These are phyloP conservation scores for Achroia grisella DNA, from an alignment of 1,140 invertebrate species.

Conservation along the genomic window DNA sequence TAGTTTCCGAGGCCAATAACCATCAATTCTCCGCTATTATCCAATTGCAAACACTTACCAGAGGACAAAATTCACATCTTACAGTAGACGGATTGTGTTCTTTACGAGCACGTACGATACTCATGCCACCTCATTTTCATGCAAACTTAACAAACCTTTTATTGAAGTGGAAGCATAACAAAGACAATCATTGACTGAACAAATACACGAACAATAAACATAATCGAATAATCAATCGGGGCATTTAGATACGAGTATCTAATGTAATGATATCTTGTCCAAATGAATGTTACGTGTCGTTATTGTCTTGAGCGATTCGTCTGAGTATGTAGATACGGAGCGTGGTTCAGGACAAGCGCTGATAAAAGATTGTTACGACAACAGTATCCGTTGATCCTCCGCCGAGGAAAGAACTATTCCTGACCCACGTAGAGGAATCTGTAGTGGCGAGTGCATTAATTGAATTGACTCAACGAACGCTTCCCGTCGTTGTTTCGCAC, in stretches of 20 bases:
- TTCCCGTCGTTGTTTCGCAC: conserved; percentile 48
- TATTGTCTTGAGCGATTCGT: conserved; percentile 22
- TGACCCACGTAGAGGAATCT: conserved; percentile 16
- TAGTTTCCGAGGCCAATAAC: conserved; percentile 4
- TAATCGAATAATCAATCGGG: conserved; percentile 54
- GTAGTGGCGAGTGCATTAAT: conserved; percentile 38
- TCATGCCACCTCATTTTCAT: no score
- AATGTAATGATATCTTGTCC: conserved; percentile 48
- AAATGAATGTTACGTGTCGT: conserved; percentile 30
- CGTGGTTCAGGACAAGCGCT: conserved; percentile 25
- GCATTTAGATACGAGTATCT: conserved; percentile 50
- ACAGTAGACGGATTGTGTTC: conserved; percentile 5
- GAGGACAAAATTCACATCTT: neutral
- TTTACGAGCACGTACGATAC: neutral
- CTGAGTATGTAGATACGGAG: conserved; percentile 25
- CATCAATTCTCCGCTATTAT: conserved; percentile 19
- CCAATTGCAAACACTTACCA: conserved; percentile 30
- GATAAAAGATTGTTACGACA: conserved; percentile 61
- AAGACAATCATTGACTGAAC: conserved; percentile 47
- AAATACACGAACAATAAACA: conserved; percentile 37
- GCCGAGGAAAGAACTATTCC: conserved; percentile 35
- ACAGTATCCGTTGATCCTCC: conserved; percentile 55
- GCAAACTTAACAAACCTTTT: neutral
- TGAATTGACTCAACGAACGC: conserved; percentile 59
- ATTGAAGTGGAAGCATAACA: conserved; percentile 28